Percentiles rank a stretch among this genome's conserved stretches.
Evolutionary conservation across 2,797 vertebrate genomes (phyloP).

Genomic region (Tragelaphus oryx): DNA sequence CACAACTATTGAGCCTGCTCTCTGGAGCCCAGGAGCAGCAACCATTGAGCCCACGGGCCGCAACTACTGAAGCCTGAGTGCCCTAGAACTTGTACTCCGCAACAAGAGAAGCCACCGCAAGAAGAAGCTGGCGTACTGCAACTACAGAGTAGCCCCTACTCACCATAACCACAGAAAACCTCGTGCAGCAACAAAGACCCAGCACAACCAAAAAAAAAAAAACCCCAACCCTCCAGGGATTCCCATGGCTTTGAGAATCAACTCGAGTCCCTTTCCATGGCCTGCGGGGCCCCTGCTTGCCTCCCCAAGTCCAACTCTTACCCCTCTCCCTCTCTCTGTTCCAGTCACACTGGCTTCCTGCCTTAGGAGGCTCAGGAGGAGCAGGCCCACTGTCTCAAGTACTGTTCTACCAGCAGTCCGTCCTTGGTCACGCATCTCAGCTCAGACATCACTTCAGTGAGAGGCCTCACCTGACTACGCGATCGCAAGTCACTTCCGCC

Average conservation of each 20-base stretch:
- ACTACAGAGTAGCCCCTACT: background rate
- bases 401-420: background rate
- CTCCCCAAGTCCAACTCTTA: background rate
- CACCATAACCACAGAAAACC: background rate
- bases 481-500: background rate
- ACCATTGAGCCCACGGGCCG: rapidly evolving
- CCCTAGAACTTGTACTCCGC: background rate
- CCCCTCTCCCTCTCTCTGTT: background rate
- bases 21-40: background rate
- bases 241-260: background rate
- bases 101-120: background rate
- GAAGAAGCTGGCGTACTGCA: background rate
- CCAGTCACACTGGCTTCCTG: background rate
- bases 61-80: background rate
- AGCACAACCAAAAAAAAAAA: background rate
- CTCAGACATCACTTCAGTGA: background rate
- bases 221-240: background rate
- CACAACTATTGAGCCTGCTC: background rate
- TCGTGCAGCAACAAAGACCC: background rate
- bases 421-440: background rate
- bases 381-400: background rate
- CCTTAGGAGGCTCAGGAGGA: background rate
- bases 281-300: background rate
- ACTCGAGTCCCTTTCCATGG: background rate
- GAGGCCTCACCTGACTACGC: background rate